Base-by-base conservation (phyloP, 2,888 invertebrate genomes). In the Macrosoma leucophasiata region DNA sequence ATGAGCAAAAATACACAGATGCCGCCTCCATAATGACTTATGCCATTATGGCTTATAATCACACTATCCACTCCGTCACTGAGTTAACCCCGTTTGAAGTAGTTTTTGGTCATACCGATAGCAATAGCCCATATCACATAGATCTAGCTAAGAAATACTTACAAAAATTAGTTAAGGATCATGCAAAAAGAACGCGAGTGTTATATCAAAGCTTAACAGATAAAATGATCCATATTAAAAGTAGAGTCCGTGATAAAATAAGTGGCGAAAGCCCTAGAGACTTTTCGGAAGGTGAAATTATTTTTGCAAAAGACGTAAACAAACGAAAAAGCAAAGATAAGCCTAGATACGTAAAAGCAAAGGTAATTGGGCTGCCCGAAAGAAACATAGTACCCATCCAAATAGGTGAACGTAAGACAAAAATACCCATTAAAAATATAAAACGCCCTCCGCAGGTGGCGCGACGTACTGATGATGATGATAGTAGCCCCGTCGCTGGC, bases 61-160 rank as follows among this genome's bases (percentile, higher is more conserved):
- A 39, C 8, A 31, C 37, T 1, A 36, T 45, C 7, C 44, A 48
- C 18, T 35, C 41, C 7, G 22, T 27, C 10, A 48, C 43, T 12
- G 20, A 17, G n/a, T 40, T 24, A 6, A 45, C 48, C 11, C 46
- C 48, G 2, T 38, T 37, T 20, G 46, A 46, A 28, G 18, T 43
- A 25, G 26, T 41, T 11, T 43, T 36, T 11, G 38, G 36, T 5
- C 40, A 46, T 20, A 41, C 43, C 13, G 35, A 36, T 12, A 18
- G 9, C 3, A n/a, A 20, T 18, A 22, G 25, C 11, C 11, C 15
- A 15, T 33, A 22, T 23, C 20, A 27, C 5, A 27, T 27, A n/a
- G n/a, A n/a, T n/a, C n/a, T n/a, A n/a, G n/a, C n/a, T n/a, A n/a
- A n/a, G n/a, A n/a, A n/a, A n/a, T n/a, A n/a, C n/a, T n/a, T n/a